Base-by-base conservation (phyloP, 1,140 invertebrate genomes). In the Bombus ignitus region DNA sequence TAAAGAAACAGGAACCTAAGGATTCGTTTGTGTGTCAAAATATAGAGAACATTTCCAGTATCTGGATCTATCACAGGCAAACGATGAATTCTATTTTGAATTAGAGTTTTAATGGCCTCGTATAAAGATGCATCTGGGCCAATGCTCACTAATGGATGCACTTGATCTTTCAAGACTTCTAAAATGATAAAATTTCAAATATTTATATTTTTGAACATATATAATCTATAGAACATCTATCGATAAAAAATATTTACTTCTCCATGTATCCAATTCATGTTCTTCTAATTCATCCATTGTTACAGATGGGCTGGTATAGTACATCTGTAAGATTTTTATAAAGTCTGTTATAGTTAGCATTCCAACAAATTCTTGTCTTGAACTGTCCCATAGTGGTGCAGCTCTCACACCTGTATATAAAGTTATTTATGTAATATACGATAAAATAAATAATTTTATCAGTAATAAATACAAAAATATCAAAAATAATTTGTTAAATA, bases 261-360 rank as follows among this genome's bases (percentile, higher is more conserved):
- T 96, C 99, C 99, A 99, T 59, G 98, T 99, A 91, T 98, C 98
- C 91, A 99, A 96, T 94, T 99, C 98, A 94, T 99, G 99, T 94
- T 99, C 98, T 94, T 99, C 99, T 87, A 99, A 95, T 94, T 99
- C 98, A 86, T 98, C 98, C 98, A 99, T 99, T 82, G 97, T 96
- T 84, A 98, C 97, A 89, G 97, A 96, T 35, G 98, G 98, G 89
- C 98, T 98, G 92, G 98, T 99, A 95, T 99, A 99, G 96, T 99
- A 99, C 97, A 99, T 99, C 95, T 99, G 97, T 75, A 99, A 96
- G 92, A 99, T 99, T 95, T 99, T 98, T 92, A 99, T 99, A 94
- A 99, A 99, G 95, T 99, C 99, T 72, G 99, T 99, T 91, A 99
- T 99, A 62, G 99, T 99, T 76, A 99, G 96, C 99, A 99, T 99